Base-by-base conservation (phyloP, 2,797 vertebrate genomes). In the Arctocebus calabarensis region DNA sequence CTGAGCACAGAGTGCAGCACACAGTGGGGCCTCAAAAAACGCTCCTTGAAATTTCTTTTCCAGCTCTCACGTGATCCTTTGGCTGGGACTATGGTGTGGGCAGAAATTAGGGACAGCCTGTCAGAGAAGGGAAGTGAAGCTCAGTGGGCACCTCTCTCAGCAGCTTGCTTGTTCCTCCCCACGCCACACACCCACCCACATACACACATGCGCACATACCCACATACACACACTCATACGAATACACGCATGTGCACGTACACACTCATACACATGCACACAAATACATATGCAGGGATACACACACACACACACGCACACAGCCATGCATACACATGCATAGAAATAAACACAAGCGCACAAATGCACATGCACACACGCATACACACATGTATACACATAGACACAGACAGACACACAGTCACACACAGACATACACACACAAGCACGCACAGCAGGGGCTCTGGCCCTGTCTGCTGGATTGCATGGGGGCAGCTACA, bases 71-170 rank as follows among this genome's bases (percentile, higher is more conserved):
- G 14, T 9, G 5, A 59, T 79, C 45, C 77, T 55, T 48, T 71
- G 62, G 70, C 62, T 23, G 7, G 40, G 64, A 8, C 73, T 85
- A 12, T 19, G 23, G n/a, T 4, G 19, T 29, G 74, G 79, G 64
- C 64, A 86, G 84, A 75, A 57, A 88, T 62, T 55, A 68, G 48
- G 87, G 68, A 75, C n/a, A 3, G 77, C 52, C 34, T 48, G n/a
- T 43, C 71, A 82, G 23, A 77, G 79, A 61, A 0, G 70, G 78
- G 62, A 77, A 66, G 66, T 19, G 29, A 82, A 62, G 22, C 43
- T 27, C 27, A 29, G 32, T 1, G 23, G 34, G 64, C 34, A 23
- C 81, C 45, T 86, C n/a, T n/a, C 64, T 32, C 37, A 8, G 37
- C 25, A 34, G 29, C 37, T 11, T 16, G 52, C 17, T 55, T 3